Evolutionary conservation across 2,113 vertebrate species (phyloP).

Genomic region (Hypanus sabinus): DNA sequence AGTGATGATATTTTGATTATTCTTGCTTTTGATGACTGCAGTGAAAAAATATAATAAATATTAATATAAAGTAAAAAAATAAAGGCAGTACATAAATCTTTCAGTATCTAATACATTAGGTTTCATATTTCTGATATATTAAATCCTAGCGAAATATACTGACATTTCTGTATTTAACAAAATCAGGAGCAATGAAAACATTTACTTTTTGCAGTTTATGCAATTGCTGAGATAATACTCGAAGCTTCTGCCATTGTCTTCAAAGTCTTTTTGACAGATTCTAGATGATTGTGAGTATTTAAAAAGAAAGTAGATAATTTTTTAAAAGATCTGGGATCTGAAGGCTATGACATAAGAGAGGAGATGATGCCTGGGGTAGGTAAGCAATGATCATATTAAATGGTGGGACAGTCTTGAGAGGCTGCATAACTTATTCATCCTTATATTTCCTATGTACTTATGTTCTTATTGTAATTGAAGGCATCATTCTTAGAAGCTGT

Average conservation of each 20-base stretch:
- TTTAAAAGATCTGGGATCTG: too few species aligned
- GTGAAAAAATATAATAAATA: conserved; percentile 28
- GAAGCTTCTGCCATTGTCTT: background rate
- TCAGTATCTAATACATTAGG: conserved; percentile 4
- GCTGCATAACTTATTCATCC: too few species aligned
- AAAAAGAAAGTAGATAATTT: too few species aligned
- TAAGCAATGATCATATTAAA: too few species aligned
- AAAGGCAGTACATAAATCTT: conserved; percentile 22
- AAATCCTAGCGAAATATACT: background rate
- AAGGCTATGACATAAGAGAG: too few species aligned
- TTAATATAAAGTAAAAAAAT: conserved; percentile 30
- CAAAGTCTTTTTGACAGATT: background rate
- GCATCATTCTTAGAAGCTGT: background rate
- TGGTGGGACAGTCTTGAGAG: too few species aligned
- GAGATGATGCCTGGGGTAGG: too few species aligned
- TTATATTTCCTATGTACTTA: too few species aligned
- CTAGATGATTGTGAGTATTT: too few species aligned
- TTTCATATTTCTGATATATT: background rate
- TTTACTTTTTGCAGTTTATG: background rate
- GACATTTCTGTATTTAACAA: background rate
- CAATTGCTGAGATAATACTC: background rate
- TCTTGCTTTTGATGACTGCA: conserved; percentile 16
- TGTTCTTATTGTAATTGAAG: background rate
- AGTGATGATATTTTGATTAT: conserved; percentile 31
- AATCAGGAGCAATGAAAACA: background rate